Conservation (phyloP, 2,797 vertebrate genomes). For the Sebastes aleutianus region DNA sequence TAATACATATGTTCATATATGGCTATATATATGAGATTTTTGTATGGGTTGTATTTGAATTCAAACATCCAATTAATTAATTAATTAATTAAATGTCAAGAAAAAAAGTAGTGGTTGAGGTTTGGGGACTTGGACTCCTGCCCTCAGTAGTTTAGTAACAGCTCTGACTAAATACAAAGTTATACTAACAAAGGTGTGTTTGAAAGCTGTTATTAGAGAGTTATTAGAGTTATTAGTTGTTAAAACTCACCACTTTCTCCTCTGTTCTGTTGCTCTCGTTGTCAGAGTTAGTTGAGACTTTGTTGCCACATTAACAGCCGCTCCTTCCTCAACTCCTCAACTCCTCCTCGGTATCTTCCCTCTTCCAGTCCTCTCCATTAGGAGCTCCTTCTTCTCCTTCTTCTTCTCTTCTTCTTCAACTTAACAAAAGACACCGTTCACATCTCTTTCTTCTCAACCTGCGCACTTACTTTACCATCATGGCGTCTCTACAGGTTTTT, state of each 20-base stretch:
- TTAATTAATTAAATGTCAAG: neutral
- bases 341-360: conserved; percentile 16
- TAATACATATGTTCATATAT: no score
- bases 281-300: neutral
- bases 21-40: neutral
- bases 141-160: no score
- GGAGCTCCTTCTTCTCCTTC: neutral
- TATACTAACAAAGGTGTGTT: neutral
- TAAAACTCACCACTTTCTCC: conserved; percentile 19
- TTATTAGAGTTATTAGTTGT: neutral
- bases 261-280: neutral
- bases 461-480: no score
- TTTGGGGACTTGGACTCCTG: neutral
- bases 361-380: conserved; percentile 10
- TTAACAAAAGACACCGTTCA: neutral
- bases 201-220: no score
- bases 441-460: neutral
- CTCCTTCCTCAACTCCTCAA: conserved; percentile 8
- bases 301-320: conserved; percentile 38
- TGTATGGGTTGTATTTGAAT: neutral
- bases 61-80: neutral
- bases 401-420: neutral
- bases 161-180: neutral
- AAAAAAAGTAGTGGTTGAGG: no score
- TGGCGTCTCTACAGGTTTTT: neutral